phyloP scores from a whole-genome alignment of 2,888 invertebrate genomes.

The Habrosyne pyritoides region DNA sequence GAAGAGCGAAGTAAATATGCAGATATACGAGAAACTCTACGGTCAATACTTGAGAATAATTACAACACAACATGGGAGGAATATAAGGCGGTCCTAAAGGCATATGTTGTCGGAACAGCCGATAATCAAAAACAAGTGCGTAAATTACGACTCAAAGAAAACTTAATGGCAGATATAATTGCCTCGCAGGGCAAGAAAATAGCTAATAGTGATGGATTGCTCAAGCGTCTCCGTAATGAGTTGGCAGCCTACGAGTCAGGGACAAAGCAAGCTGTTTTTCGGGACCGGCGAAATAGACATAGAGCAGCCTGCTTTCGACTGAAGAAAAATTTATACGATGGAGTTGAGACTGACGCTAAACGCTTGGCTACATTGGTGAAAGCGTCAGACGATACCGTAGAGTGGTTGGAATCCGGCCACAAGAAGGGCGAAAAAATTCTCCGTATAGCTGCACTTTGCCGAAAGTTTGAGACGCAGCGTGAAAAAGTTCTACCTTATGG shows the following conservation, averaged over 20 bases:
- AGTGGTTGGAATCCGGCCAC: constrained; percentile 63
- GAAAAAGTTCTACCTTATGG: constrained; percentile 78
- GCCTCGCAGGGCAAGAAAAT: constrained; percentile 72
- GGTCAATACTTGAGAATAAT: constrained; percentile 64
- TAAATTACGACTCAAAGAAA: constrained; percentile 68
- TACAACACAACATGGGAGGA: constrained; percentile 69
- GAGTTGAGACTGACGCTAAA: constrained; percentile 53
- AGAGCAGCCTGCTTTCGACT: constrained; percentile 61
- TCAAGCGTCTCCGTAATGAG: constrained; percentile 63
- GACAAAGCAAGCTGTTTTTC: constrained; percentile 70
- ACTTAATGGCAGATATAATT: constrained; percentile 73
- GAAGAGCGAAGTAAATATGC: constrained; percentile 64
- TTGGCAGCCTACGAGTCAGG: constrained; percentile 73
- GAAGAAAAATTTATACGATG: constrained; percentile 55
- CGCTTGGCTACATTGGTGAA: constrained; percentile 60
- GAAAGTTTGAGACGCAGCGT: constrained; percentile 81
- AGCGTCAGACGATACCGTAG: constrained; percentile 63
- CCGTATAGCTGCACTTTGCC: constrained; percentile 77
- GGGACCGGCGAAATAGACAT: constrained; percentile 69
- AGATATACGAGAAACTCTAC: constrained; percentile 62
- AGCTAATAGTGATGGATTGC: constrained; percentile 62
- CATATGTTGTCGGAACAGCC: constrained; percentile 64
- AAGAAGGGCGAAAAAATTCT: constrained; percentile 79
- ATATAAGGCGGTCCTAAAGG: constrained; percentile 66
- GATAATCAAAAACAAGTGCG: constrained; percentile 72